A percentile compares a stretch with the other conserved stretches of the same genome.
Evolutionary conservation across 2,797 vertebrate species (phyloP).

Genomic region (Botia kubotai): DNA sequence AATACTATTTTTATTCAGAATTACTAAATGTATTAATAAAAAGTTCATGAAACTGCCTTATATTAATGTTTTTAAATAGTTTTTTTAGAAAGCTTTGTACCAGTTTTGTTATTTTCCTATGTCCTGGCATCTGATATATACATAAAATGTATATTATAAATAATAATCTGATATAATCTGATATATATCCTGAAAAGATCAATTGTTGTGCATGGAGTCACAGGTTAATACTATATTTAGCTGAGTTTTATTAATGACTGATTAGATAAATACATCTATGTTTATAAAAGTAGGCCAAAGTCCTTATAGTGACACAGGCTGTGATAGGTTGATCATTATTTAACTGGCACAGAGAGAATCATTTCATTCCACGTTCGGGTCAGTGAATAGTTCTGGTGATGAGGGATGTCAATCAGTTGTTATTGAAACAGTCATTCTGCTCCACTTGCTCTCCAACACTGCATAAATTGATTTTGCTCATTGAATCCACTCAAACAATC

Average conservation of each 20-base stretch:
- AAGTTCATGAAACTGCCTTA: background rate
- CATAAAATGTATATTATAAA: background rate
- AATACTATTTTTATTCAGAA: too few species aligned
- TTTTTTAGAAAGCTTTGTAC: too few species aligned
- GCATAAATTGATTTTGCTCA: conserved; percentile 49
- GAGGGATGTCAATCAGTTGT: conserved; percentile 33
- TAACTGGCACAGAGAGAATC: conserved; percentile 22
- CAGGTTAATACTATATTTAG: background rate
- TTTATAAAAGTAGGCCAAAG: conserved; percentile 14
- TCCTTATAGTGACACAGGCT: background rate
- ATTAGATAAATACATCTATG: background rate
- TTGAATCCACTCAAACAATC: conserved; percentile 49
- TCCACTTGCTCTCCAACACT: conserved; percentile 26
- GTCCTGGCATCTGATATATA: background rate
- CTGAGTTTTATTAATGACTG: background rate
- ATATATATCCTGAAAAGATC: background rate
- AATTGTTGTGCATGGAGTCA: background rate
- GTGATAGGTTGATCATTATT: conserved; percentile 32
- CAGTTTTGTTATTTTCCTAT: background rate
- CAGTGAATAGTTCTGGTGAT: conserved; percentile 42
- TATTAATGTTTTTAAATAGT: background rate
- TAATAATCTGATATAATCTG: background rate
- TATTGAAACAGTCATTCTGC: conserved; percentile 44
- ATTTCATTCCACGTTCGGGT: conserved; percentile 40
- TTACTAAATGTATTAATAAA: background rate